Percentiles rank a stretch among this genome's conserved stretches.
Evolutionary conservation across 1,140 invertebrate species (phyloP).

Genomic region (Zaprionus camerounensis): DNA sequence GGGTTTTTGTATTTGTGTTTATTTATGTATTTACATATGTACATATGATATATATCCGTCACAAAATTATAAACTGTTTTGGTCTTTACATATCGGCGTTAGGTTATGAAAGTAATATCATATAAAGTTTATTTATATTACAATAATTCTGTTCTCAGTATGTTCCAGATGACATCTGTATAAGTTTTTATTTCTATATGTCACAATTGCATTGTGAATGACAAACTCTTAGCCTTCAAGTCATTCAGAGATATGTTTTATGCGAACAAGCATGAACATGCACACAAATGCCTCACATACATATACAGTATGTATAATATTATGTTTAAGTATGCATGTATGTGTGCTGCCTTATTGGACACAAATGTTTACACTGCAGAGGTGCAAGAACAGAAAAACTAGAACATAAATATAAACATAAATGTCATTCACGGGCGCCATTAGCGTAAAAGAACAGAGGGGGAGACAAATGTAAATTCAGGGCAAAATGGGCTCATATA

Average conservation of each 20-base stretch:
- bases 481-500: constrained; percentile 39
- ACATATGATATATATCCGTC: too few species aligned
- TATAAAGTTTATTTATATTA: too few species aligned
- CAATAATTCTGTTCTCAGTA: neutral
- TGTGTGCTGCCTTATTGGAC: constrained; percentile 21
- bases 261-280: neutral
- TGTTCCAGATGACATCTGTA: constrained; percentile 20
- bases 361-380: constrained; percentile 18
- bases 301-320: neutral
- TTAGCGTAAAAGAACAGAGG: constrained; percentile 57
- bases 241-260: neutral
- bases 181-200: neutral
- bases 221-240: constrained; percentile 11
- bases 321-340: neutral
- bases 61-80: too few species aligned
- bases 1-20: too few species aligned
- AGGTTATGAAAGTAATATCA: too few species aligned
- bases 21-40: too few species aligned
- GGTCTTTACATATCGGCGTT: too few species aligned
- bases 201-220: constrained; percentile 18
- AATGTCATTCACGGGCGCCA: constrained; percentile 72
- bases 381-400: constrained; percentile 46
- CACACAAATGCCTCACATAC: neutral
- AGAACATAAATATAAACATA: constrained; percentile 65
- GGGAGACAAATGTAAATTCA: constrained; percentile 59